phyloP scores from a whole-genome alignment of 2,797 vertebrate genomes.

The Saxicola maurus region DNA sequence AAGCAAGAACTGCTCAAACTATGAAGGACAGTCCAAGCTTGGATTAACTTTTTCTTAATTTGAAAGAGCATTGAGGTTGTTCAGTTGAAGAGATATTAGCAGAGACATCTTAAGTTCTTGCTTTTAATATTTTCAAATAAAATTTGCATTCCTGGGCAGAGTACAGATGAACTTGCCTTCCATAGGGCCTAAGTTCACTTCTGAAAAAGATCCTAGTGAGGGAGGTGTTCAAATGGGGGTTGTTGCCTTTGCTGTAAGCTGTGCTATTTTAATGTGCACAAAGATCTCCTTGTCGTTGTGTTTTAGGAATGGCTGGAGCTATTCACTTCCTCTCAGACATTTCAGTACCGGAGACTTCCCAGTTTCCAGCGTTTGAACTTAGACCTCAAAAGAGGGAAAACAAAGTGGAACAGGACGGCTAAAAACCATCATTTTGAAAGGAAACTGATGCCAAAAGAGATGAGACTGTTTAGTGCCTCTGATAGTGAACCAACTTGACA shows the following conservation, averaged over 20 bases:
- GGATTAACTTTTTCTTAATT: background rate
- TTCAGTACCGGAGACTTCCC: constrained; percentile 80
- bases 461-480: constrained; percentile 50
- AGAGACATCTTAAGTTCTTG: background rate
- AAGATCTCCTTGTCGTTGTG: background rate
- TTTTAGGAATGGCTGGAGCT: constrained; percentile 93
- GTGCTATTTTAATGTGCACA: background rate
- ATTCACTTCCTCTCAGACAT: constrained; percentile 93
- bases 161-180: background rate
- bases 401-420: constrained; percentile 58
- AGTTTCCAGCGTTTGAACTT: constrained; percentile 94
- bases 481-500: background rate
- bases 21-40: background rate
- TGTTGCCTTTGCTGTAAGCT: background rate
- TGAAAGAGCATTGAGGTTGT: background rate
- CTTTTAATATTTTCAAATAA: background rate
- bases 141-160: background rate
- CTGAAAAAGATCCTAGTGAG: background rate
- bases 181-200: background rate
- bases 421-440: background rate
- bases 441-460: constrained; percentile 39
- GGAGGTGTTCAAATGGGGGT: background rate
- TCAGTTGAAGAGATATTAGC: background rate
- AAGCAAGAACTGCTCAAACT: background rate
- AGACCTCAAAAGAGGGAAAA: constrained; percentile 67